Evolutionary conservation across 2,888 invertebrate genomes (phyloP).

Genomic region (Drosophila mayaguana): DNA sequence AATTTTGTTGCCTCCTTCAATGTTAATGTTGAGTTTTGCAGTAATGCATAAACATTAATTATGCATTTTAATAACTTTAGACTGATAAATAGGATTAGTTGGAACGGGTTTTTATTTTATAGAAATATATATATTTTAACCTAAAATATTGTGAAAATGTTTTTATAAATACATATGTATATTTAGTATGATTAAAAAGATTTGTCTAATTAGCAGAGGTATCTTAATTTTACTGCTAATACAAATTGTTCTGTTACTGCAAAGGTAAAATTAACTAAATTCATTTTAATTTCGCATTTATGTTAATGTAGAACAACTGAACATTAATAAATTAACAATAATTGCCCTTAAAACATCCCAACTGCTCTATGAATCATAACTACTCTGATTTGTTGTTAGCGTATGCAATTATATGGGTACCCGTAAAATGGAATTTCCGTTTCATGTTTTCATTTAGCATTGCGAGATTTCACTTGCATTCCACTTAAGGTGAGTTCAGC

Average conservation of each 20-base stretch:
- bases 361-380: not conserved
- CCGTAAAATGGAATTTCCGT: slow-evolving; percentile 7
- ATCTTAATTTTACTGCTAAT: not conserved
- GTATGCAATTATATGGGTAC: slow-evolving; percentile 18
- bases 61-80: not conserved
- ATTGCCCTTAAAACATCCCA: not conserved
- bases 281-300: too few species aligned
- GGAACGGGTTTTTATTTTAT: not conserved
- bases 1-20: not conserved
- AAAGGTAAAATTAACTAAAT: too few species aligned
- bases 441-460: slow-evolving; percentile 35
- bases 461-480: slow-evolving; percentile 43
- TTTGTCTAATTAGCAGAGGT: too few species aligned
- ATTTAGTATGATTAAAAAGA: not conserved
- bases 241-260: not conserved
- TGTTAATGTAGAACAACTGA: too few species aligned
- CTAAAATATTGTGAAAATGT: too few species aligned
- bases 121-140: too few species aligned
- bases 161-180: too few species aligned
- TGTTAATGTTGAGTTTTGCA: too few species aligned
- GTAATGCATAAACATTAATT: too few species aligned
- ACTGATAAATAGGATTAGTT: not conserved
- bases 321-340: too few species aligned
- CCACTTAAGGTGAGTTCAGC: slow-evolving; percentile 45
- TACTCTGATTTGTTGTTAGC: slow-evolving; percentile 1